phyloP scores from a whole-genome alignment of 2,113 vertebrate species.

The Halcyon malimbica region DNA sequence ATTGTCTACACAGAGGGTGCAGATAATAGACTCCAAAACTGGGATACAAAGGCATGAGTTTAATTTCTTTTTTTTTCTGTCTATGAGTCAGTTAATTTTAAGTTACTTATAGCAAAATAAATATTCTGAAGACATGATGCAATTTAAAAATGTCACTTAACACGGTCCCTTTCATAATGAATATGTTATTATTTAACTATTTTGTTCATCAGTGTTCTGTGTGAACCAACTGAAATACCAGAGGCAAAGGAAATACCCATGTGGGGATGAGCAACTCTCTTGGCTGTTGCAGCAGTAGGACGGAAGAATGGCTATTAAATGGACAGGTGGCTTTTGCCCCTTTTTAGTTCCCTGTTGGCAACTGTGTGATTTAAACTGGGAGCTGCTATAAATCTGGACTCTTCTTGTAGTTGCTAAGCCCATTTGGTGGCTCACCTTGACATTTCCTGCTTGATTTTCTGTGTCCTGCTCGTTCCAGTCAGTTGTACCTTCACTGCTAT shows the following conservation, averaged over 20 bases:
- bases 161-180: not conserved
- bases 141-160: slow-evolving; percentile 4
- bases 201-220: not conserved
- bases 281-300: not conserved
- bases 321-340: not conserved
- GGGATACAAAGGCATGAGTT: not conserved
- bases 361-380: not conserved
- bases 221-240: not conserved
- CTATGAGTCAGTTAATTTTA: not conserved
- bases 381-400: not conserved
- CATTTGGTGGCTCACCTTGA: not conserved
- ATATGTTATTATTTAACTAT: not conserved
- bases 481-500: not conserved
- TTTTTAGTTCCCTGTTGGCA: not conserved
- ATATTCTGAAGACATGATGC: not conserved
- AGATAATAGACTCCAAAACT: not conserved
- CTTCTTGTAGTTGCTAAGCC: not conserved
- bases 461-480: not conserved
- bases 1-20: not conserved
- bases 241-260: not conserved
- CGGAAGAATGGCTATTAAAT: not conserved
- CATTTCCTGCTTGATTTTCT: not conserved
- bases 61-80: not conserved
- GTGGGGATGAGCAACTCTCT: not conserved
- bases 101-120: slow-evolving; percentile 25